Conservation (phyloP, 2,797 vertebrate species). For the Adelosebastes latens region DNA sequence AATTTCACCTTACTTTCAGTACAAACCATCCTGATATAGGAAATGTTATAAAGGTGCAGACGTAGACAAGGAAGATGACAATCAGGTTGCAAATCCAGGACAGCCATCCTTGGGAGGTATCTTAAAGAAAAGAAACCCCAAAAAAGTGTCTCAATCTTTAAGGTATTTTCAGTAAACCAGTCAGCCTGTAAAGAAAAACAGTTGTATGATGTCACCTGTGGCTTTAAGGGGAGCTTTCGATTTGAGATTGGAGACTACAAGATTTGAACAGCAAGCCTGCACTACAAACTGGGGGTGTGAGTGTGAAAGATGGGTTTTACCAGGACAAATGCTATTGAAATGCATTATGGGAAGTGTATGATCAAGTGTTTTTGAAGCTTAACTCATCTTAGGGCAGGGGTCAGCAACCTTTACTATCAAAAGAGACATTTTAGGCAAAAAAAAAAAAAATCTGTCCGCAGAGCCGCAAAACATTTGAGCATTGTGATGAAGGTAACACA, state of each 20-base stretch:
- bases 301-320: background rate
- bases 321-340: background rate
- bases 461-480: too few relatives aligned
- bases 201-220: background rate
- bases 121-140: slow-evolving; percentile 56
- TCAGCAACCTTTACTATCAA: too few relatives aligned
- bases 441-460: too few relatives aligned
- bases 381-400: background rate
- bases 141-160: background rate
- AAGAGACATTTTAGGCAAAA: too few relatives aligned
- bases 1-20: slow-evolving; percentile 84
- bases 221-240: background rate
- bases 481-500: too few relatives aligned
- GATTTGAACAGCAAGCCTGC: background rate
- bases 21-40: slow-evolving; percentile 93
- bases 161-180: background rate
- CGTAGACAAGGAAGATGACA: slow-evolving; percentile 85
- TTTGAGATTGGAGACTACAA: background rate
- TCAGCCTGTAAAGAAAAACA: background rate
- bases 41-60: slow-evolving; percentile 87
- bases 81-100: slow-evolving; percentile 88
- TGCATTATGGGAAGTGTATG: background rate
- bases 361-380: background rate
- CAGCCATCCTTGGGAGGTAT: slow-evolving; percentile 84
- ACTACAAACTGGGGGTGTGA: background rate